Conservation (phyloP, 2,888 invertebrate genomes). For the Temnothorax rugatulus region DNA sequence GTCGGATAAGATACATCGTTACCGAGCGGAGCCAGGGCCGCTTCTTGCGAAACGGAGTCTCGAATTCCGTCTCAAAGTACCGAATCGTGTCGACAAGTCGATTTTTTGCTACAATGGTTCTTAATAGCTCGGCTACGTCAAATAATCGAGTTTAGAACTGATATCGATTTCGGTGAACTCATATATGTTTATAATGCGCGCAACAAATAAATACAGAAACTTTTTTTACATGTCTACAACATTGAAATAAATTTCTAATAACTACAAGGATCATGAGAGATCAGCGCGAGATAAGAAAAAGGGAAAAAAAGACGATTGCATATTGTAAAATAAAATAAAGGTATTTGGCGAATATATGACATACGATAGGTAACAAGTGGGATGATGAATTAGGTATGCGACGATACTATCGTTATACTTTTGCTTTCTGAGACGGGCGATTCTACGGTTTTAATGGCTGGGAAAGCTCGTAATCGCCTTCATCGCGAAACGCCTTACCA, state of each 20-base stretch:
- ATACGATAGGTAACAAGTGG: conserved; percentile 32
- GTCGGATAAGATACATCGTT: conserved; percentile 72
- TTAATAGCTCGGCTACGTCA: background rate
- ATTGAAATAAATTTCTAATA: background rate
- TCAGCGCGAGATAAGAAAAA: background rate
- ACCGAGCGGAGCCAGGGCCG: conserved; percentile 71
- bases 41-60: conserved; percentile 60
- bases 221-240: background rate
- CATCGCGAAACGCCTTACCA: conserved; percentile 58
- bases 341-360: conserved; percentile 38
- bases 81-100: conserved; percentile 3
- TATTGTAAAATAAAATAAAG: conserved; percentile 40
- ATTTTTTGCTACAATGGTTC: background rate
- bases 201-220: background rate
- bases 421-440: conserved; percentile 49
- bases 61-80: conserved; percentile 19
- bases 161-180: background rate
- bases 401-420: conserved; percentile 51
- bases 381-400: conserved; percentile 40
- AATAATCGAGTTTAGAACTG: background rate
- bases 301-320: background rate
- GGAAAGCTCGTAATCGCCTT: conserved; percentile 53
- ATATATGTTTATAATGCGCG: background rate
- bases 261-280: background rate
- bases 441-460: conserved; percentile 53